Evolutionary conservation across 2,888 invertebrate species (phyloP).

Genomic region (Holacanthella duospinosa): DNA sequence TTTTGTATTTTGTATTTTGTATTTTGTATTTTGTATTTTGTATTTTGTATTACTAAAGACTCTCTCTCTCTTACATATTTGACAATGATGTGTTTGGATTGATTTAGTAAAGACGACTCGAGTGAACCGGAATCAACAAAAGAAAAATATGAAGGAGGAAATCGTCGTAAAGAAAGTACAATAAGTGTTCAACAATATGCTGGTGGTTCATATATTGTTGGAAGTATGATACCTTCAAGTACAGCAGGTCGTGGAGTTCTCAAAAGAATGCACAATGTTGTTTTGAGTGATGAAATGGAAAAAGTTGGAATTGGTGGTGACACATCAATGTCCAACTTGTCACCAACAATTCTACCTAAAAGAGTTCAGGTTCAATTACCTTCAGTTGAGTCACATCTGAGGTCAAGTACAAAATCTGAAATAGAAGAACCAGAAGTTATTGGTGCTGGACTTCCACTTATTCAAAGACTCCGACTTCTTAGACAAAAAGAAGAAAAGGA

Average conservation of each 20-base stretch:
- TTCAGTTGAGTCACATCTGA: neutral
- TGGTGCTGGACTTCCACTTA: conserved; percentile 70
- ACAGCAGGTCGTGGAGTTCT: conserved; percentile 49
- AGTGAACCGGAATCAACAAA: conserved; percentile 35
- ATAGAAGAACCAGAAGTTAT: conserved; percentile 49
- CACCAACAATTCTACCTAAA: conserved; percentile 19
- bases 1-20: no score
- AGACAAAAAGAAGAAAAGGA: conserved; percentile 69
- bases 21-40: no score
- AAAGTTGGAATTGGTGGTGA: conserved; percentile 11
- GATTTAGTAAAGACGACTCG: conserved; percentile 34
- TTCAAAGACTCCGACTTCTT: conserved; percentile 63
- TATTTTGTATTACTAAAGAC: no score
- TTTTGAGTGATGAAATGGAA: conserved; percentile 45
- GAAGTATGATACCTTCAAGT: conserved; percentile 21
- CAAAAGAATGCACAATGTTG: conserved; percentile 62
- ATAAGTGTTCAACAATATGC: conserved; percentile 9
- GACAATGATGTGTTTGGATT: neutral
- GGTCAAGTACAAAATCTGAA: no score
- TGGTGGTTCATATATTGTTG: conserved; percentile 42
- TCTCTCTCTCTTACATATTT: neutral
- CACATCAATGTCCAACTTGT: conserved; percentile 19
- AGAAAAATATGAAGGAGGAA: conserved; percentile 15
- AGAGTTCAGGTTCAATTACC: conserved; percentile 18
- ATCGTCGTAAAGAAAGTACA: conserved; percentile 19